Base-by-base conservation (phyloP, 2,113 vertebrate genomes). In the Bombycilla garrulus region DNA sequence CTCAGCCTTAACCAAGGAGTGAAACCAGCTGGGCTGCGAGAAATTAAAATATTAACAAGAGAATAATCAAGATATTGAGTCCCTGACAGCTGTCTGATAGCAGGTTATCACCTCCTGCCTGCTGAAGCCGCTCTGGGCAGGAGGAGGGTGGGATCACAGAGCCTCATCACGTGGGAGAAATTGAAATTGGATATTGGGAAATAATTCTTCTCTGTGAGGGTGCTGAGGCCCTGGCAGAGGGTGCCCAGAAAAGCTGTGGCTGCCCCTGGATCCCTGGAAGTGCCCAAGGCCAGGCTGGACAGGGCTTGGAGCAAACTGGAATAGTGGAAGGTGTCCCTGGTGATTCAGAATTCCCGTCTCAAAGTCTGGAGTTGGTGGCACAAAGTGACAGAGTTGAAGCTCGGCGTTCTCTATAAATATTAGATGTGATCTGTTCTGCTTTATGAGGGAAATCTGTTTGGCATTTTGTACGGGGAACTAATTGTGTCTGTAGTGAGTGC, bases 401-500 rank as follows among this genome's bases (percentile, higher is more conserved):
- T 81, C 7, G 31, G 65, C 8, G 9, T 70, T 70, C 83, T 83
- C 6, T 57, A 31, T 78, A 56, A 95, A 60, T 86, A 90, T 78
- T 88, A 77, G 54, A 88, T 92, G 86, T 66, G 93, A 64, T 69
- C 10, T 80, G 54, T 83, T 86, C 83, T 91, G 42, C 87, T 92
- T 90, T 77, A 69, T 80, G 29, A 67, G 53, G 92, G 64, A 86
- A 94, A 93, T 92, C 77, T 94, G 60, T 81, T 94, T 92, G 92
- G 85, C 90, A 48, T 91, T 93, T 66, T 92, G 51, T 86, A 16
- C 25, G 71, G 47, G 44, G 74, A 70, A 23, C 69, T 96, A 95
- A 97, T 90, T 96, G 90, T 86, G 92, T 90, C 95, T 5, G 0
- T 21, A 76, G 90, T 51, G 88, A 95, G 65, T 50, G 64, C 77